Conservation (phyloP, 2,888 invertebrate genomes). For the Stenodema calcarata region DNA sequence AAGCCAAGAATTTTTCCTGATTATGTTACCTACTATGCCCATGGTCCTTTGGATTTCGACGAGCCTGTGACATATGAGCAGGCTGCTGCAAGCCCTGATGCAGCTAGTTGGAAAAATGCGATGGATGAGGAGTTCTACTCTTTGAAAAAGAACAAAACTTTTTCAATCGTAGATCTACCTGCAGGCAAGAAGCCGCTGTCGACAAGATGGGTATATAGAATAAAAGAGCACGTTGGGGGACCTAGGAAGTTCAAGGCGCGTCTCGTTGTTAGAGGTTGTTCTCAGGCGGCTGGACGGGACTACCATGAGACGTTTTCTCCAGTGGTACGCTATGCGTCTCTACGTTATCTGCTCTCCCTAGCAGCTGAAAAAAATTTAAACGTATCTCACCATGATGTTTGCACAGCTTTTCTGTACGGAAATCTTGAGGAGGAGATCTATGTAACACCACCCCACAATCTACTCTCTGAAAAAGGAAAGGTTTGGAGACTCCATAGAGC, state of each 20-base stretch:
- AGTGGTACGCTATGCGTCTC: conserved; percentile 8
- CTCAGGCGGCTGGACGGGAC: not conserved
- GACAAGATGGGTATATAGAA: no score
- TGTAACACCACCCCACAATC: not conserved
- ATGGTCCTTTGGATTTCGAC: not conserved
- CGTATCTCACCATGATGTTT: not conserved
- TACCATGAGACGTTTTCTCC: no score
- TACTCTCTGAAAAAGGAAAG: not conserved
- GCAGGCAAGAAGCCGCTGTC: no score
- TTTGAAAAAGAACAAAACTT: conserved; percentile 9
- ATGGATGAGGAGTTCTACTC: conserved; percentile 25
- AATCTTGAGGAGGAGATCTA: conserved; percentile 16
- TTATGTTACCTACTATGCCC: not conserved
- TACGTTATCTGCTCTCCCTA: not conserved
- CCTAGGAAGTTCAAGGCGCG: not conserved
- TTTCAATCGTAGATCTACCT: conserved; percentile 7
- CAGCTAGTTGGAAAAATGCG: not conserved
- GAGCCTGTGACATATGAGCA: not conserved
- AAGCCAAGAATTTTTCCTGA: not conserved
- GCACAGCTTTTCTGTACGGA: conserved; percentile 3
- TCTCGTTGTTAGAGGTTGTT: conserved; percentile 2
- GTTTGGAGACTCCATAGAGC: conserved; percentile 15
- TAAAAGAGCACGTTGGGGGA: not conserved
- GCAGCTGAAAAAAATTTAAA: conserved; percentile 8
- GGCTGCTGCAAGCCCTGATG: not conserved